phyloP scores from a whole-genome alignment of 2,888 invertebrate species.

The Polylopha cassiicola region DNA sequence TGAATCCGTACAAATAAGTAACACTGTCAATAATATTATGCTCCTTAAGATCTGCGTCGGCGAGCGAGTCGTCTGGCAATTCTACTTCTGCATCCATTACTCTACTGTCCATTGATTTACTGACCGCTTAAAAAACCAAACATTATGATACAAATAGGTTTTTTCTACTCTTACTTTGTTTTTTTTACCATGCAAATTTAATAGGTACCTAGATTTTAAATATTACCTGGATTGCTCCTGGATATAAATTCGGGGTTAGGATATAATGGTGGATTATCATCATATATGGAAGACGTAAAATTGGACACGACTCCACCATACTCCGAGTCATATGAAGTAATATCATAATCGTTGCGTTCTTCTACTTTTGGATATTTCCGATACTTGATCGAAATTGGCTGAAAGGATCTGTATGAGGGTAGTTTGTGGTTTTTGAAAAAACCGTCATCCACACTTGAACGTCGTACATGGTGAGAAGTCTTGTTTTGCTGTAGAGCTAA shows the following conservation, averaged over 20 bases:
- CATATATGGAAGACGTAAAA: constrained; percentile 70
- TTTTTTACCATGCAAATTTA: too few species aligned
- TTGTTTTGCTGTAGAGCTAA: constrained; percentile 53
- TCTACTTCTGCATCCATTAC: constrained; percentile 66
- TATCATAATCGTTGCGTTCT: constrained; percentile 60
- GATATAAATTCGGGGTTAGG: constrained; percentile 67
- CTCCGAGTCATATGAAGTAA: constrained; percentile 64
- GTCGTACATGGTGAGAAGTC: constrained; percentile 49
- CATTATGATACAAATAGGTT: constrained; percentile 3
- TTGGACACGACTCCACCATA: constrained; percentile 70
- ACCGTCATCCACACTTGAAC: constrained; percentile 44
- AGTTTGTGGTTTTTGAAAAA: constrained; percentile 52
- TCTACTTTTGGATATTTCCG: constrained; percentile 59
- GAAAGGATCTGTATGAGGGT: constrained; percentile 58
- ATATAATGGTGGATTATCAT: constrained; percentile 68
- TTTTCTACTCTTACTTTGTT: too few species aligned
- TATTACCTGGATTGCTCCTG: constrained; percentile 55
- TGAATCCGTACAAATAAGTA: constrained; percentile 82
- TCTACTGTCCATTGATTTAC: constrained; percentile 52
- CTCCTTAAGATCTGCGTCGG: constrained; percentile 81
- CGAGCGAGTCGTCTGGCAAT: constrained; percentile 79
- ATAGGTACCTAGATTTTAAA: background rate
- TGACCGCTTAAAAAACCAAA: constrained; percentile 31
- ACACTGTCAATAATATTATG: constrained; percentile 85
- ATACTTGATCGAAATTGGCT: constrained; percentile 57